Evolutionary conservation across 2,888 invertebrate genomes (phyloP), one percentile per base, ranked within the genome.

Genomic region (Zeuzera pyrina): DNA sequence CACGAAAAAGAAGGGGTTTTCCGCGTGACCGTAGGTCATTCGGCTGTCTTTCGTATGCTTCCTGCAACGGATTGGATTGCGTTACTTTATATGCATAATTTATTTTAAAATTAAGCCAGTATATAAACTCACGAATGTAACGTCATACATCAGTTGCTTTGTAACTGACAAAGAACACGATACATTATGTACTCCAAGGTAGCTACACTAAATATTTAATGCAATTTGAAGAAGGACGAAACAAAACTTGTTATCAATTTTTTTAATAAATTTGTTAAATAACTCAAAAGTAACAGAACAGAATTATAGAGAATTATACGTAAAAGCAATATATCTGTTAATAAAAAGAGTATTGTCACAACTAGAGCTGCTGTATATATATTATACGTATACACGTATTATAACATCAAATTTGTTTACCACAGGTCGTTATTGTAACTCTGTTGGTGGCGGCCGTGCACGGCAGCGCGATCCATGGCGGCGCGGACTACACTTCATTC

Each of bases 111-210:
- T 43, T 50, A 35, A 35, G 26, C 34, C 40, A 45, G 40, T 56
- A 65, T 63, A 65, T 54, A 64, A 58, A 52, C 46, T 39, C 42
- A 36, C 32, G 10, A 29, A 37, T 32, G 29, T 28, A 31, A 41
- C 34, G 45, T 38, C 46, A 43, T 24, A 10, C 31, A 14, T 54
- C 59, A 65, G 55, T 62, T 49, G 47, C 42, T 43, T 41, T 49
- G 40, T 38, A 48, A 52, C n/a, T n/a, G n/a, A n/a, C n/a, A 50
- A 52, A 49, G 49, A 54, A 55, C 50, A 47, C 51, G 45, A 33
- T 15, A 31, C 35, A 56, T 36, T 54, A 68, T 67, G 61, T 62
- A 64, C 59, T 54, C 64, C 51, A 63, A 68, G 61, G 58, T 67
- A 60, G 32, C n/a, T 24, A 5, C 8, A 24, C 5, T n/a, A 24